phyloP scores from a whole-genome alignment of 2,888 invertebrate genomes.

The Corythucha ciliata region DNA sequence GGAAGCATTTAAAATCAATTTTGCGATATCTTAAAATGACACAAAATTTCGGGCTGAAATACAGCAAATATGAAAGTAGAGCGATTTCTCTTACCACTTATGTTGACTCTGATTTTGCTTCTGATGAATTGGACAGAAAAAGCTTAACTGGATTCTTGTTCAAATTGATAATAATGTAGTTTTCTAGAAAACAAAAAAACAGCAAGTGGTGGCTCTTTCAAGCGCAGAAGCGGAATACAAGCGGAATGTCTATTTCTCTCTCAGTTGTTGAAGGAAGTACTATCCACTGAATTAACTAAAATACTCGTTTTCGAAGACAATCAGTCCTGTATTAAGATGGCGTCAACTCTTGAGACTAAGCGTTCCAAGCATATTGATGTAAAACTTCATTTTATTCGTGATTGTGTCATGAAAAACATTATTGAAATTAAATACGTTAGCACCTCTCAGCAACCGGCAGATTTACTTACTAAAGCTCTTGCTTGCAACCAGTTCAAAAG shows the following conservation, averaged over 20 bases:
- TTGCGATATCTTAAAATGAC: too few species aligned
- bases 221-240: conserved; percentile 12
- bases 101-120: too few species aligned
- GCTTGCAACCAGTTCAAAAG: too few species aligned
- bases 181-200: conserved; percentile 8
- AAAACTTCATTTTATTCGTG: conserved; percentile 6
- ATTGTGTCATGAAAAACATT: neutral
- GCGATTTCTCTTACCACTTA: too few species aligned
- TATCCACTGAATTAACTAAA: neutral
- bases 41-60: too few species aligned
- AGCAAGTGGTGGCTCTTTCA: conserved; percentile 11
- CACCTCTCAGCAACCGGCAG: conserved; percentile 7
- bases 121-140: too few species aligned
- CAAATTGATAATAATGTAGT: too few species aligned
- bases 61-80: too few species aligned
- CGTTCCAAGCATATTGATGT: conserved; percentile 17
- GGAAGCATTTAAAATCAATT: too few species aligned
- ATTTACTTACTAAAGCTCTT: conserved; percentile 12
- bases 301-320: conserved; percentile 13
- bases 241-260: neutral
- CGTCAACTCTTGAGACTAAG: conserved; percentile 11
- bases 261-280: conserved; percentile 2
- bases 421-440: conserved; percentile 7
- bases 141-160: too few species aligned
- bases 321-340: conserved; percentile 14